Evolutionary conservation across 2,888 invertebrate species (phyloP), one percentile per base, ranked within the genome.

Genomic region (Elegia similella): DNA sequence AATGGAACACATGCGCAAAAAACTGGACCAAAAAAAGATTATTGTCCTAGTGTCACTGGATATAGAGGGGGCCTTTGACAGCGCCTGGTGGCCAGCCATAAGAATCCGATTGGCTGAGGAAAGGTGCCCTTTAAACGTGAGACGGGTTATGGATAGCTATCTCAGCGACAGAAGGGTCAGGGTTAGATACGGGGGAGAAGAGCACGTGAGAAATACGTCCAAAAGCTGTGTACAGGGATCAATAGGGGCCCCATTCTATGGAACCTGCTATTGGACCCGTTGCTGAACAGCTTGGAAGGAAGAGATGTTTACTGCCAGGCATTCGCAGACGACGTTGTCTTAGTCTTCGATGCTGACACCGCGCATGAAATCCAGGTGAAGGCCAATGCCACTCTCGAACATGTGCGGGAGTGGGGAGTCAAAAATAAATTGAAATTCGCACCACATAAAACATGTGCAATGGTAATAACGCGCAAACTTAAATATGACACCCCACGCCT

Each of bases 371-470:
- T 53, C 1, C 12, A 42, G 53, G 62, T 61, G 59, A 64, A 62
- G 62, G 64, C 66, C 63, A 63, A 63, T 64, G 64, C 63, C 61
- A 63, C 63, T 62, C 64, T 64, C 60, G 62, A 60, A 61, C 62
- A 63, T 64, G 64, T 65, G 62, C 63, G 63, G 63, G 63, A 60
- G 53, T 53, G 53, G 53, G 53, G 53, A 62, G 64, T 61, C 60
- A 59, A 63, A 63, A 63, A 63, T 65, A 64, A 62, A 59, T 62
- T 67, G 56, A 63, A 63, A 57, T 62, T 64, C 58, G 58, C 59
- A 6, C 43, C 43, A 43, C 43, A 43, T 7, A 43, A 43, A 43
- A 43, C 43, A 1, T 1, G 13, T n/a, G 43, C 43, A 2, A 43
- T 43, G 43, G 43, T 43, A n/a, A 43, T 43, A 1, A 43, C 43